Evolutionary conservation across 2,888 invertebrate genomes (phyloP).

Genomic region (Drosophila barbarae): DNA sequence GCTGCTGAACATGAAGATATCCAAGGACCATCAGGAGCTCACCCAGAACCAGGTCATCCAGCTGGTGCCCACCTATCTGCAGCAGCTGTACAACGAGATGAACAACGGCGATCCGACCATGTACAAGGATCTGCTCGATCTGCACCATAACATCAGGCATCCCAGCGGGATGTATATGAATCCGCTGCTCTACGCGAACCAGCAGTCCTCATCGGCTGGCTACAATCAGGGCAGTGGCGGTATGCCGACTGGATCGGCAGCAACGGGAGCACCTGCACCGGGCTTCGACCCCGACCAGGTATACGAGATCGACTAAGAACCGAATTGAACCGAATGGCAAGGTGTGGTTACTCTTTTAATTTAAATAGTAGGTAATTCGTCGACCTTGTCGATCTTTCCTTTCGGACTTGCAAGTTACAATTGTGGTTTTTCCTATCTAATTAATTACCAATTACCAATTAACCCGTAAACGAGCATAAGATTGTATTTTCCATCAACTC

Average conservation of each 20-base stretch:
- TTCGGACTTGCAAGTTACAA: slow-evolving; percentile 28
- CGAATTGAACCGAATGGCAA: slow-evolving; percentile 6
- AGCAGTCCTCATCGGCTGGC: slow-evolving; percentile 74
- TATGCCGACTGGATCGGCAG: slow-evolving; percentile 16
- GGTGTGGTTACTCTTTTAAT: slow-evolving; percentile 21
- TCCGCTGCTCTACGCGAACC: slow-evolving; percentile 78
- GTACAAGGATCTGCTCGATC: slow-evolving; percentile 77
- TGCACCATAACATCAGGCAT: slow-evolving; percentile 76
- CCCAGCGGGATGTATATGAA: slow-evolving; percentile 79
- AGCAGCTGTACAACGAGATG: slow-evolving; percentile 83
- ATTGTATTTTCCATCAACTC: slow-evolving; percentile 25
- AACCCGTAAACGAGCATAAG: slow-evolving; percentile 34
- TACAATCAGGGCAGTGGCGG: slow-evolving; percentile 63
- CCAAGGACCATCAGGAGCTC: slow-evolving; percentile 84
- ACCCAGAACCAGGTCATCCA: slow-evolving; percentile 83
- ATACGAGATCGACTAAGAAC: slow-evolving; percentile 74
- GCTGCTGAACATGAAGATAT: slow-evolving; percentile 80
- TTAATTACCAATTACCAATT: slow-evolving; percentile 21
- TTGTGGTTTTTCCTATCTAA: slow-evolving; percentile 42
- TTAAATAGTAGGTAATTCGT: slow-evolving; percentile 32
- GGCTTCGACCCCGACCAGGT: slow-evolving; percentile 76
- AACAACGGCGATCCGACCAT: slow-evolving; percentile 79
- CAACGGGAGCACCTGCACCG: slow-evolving; percentile 19
- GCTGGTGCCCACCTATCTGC: slow-evolving; percentile 82
- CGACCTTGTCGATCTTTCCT: slow-evolving; percentile 36